Base-by-base conservation (phyloP, 2,888 invertebrate genomes). In the Spodoptera littoralis region DNA sequence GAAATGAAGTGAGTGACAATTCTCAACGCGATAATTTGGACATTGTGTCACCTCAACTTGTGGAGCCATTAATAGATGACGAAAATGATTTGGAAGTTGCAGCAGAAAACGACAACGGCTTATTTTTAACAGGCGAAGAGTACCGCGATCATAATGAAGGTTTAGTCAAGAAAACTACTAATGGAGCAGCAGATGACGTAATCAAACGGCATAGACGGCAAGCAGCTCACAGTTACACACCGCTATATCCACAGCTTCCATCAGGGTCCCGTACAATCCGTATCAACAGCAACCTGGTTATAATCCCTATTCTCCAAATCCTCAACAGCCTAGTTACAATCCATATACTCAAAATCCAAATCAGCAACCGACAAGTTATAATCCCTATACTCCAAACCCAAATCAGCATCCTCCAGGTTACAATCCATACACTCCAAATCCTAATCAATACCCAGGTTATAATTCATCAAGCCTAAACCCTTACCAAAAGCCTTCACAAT, bases 171-270 rank as follows among this genome's bases (percentile, higher is more conserved):
- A 36, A 56, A 11, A 47, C 42, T 13, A 47, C 43, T 52, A 22
- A 36, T 12, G 60, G 52, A 11, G 49, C 48, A 1, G 47, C 18
- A 27, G 65, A 68, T 45, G 54, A 8, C 27, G n/a, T 44, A 18
- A 48, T 58, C 9, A 77, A 73, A 41, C 70, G 59, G 46, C 78
- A 88, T 54, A 62, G 52, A 24, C 81, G 90, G 27, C 89, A 89
- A 79, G 74, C 77, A 0, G 66, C 77, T 54, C 60, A 73, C 41
- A 82, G 79, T 22, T 80, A 85, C 66, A 57, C 79, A 18, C 61
- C 73, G 3, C 45, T 85, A n/a, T 87, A 89, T 69, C 87, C 88
- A 12, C 75, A 81, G 45, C 55, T 85, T 47, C 82, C 86, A 2
- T 79, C 84, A 18, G 73, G 60, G 49, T 51, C 83, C 76, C 83